Evolutionary conservation across 92 coral and sea anemone species (phyloP).

Genomic region (Metridium senile): DNA sequence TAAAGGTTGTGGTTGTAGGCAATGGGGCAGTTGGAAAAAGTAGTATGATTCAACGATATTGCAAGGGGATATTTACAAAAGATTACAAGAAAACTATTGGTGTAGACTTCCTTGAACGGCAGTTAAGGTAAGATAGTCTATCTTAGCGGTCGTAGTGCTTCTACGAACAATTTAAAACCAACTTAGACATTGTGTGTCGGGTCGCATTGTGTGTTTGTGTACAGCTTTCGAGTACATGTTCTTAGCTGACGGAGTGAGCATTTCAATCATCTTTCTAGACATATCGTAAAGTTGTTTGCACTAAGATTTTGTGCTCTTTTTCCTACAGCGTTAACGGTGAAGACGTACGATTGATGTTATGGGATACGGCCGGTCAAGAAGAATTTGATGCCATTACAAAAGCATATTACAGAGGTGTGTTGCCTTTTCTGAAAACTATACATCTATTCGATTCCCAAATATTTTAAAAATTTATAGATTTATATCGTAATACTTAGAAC

Average conservation of each 20-base stretch:
- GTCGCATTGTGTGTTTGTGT: constrained; percentile 8
- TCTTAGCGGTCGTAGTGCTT: background rate
- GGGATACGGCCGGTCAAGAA: constrained; percentile 99
- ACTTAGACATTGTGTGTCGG: no score
- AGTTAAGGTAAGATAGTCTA: constrained; percentile 73
- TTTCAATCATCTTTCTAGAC: background rate
- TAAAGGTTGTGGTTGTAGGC: constrained; percentile 97
- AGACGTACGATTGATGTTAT: constrained; percentile 92
- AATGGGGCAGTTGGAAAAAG: constrained; percentile 99
- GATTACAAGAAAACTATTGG: constrained; percentile 99
- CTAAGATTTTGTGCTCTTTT: background rate
- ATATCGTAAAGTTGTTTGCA: background rate
- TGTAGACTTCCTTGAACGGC: constrained; percentile 97
- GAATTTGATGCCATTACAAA: constrained; percentile 99
- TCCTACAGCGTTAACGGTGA: constrained; percentile 76
- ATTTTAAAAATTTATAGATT: background rate
- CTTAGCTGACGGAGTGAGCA: background rate
- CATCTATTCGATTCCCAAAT: background rate
- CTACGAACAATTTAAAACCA: background rate
- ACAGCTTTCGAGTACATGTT: background rate
- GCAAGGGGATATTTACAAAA: constrained; percentile 98
- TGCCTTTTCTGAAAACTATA: no score
- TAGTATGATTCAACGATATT: constrained; percentile 97
- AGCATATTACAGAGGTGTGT: constrained; percentile 94
- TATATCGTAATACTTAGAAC: background rate